Evolutionary conservation across 2,113 vertebrate genomes (phyloP), one percentile per base, ranked within the genome.

Genomic region (Phycodurus eques): DNA sequence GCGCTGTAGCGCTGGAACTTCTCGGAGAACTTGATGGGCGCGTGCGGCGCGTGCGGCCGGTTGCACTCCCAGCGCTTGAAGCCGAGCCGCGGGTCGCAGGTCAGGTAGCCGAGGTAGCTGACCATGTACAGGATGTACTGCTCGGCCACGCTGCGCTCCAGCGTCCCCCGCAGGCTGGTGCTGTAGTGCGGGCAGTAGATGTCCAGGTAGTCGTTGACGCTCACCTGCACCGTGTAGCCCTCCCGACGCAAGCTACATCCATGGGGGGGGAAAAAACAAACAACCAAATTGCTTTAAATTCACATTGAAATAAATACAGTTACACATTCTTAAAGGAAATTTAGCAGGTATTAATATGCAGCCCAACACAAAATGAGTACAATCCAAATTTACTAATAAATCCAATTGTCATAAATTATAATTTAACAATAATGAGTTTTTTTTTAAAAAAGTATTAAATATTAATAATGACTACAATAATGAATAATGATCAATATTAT

Each of bases 1-100:
- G 96, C 96, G 90, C 96, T 98, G 92, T 96, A 99, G 33, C 96
- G 95, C 88, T 98, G 97, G 89, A 98, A 99, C 93, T 99, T 99
- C 92, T 99, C 96, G 0, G 97, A 98, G 94, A 99, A 98, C 92
- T 97, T 98, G 94, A 98, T 96, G 89, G 97, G 96, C n/a, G 93
- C 94, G 80, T 98, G 95, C 0, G 96, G 95, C 0, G 94, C 94
- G 46, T 95, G 95, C 15, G 96, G 95, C 49, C 95, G 92, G 92
- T 97, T 98, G 93, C 96, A 98, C 80, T 98, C 96, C 97, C 97
- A 99, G 83, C 96, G 96, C 68, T 97, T 98, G 93, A 93, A 96
- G 88, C 96, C 96, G 83, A 93, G 90, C 90, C 93, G 94, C 70
- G 95, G 93, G 90, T 98, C 94, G 78, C 97, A 98, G 83, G 91